Evolutionary conservation across 2,797 vertebrate species (phyloP), one percentile per base, ranked within the genome.

Genomic region (Clarias pachynema): DNA sequence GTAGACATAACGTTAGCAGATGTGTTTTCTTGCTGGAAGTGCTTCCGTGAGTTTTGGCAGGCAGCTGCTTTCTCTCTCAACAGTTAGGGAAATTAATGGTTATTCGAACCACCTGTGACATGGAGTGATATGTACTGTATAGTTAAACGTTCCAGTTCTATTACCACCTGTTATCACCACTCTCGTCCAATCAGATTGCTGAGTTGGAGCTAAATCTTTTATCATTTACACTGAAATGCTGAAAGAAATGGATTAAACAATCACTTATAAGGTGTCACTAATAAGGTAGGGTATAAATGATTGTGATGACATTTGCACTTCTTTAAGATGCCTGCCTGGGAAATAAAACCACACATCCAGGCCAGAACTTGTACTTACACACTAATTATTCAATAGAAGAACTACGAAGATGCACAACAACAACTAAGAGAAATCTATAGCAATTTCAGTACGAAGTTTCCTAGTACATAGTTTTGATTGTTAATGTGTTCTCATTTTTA

Each of bases 291-390:
- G 44, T 44, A 44, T 44, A 9, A 22, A 57, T 22, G 34, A 24
- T 77, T 77, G 4, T 59, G 53, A 59, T 57, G n/a, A 56, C 16
- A 22, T 75, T 57, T 57, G 53, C 26, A 31, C 3, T 57, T 59
- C 74, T 59, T 31, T 37, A 56, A 77, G 29, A 56, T 59, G 74
- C n/a, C n/a, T 53, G 44, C 26, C 29, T 59, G 74, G 57, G 53
- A 77, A 31, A 77, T 57, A 14, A 59, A 24, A 24, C 29, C 15
- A 1, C 6, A 0, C 53, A 34, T 37, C 4, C 56, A 7, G 74
- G 74, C 14, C 74, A 59, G 74, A 77, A 29, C 74, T 59, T 77
- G 56, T 34, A 59, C 56, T 37, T 37, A n/a, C 37, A 57, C 75
- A 60, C 31, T 12, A 1, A 60, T 60, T 37, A 37, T 29, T 77